These are phyloP conservation scores for Sapajus apella DNA, from an alignment of 2,113 vertebrate genomes.

Conservation along the genomic window DNA sequence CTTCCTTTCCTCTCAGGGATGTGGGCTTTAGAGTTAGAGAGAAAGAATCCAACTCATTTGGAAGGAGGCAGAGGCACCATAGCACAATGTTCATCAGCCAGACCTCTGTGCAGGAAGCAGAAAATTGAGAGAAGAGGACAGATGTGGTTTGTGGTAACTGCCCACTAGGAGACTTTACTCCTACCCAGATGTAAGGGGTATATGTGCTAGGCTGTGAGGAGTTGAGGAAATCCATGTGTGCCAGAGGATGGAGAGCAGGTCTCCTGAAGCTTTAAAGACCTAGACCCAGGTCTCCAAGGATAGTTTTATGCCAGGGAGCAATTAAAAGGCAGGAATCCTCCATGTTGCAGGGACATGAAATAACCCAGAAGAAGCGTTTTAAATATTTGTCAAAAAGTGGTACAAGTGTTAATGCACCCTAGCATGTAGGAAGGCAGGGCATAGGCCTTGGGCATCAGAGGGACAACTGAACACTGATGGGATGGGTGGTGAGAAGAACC, in stretches of 20 bases:
- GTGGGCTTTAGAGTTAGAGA: background rate
- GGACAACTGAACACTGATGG: background rate
- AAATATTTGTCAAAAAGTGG: background rate
- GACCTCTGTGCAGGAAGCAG: background rate
- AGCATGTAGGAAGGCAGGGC: background rate
- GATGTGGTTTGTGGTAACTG: background rate
- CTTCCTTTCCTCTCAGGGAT: background rate
- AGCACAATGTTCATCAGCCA: background rate
- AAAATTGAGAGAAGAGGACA: background rate
- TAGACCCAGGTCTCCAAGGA: background rate
- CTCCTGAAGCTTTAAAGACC: background rate
- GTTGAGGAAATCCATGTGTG: background rate
- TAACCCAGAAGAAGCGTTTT: background rate
- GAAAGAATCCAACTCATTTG: background rate
- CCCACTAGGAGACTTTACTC: background rate
- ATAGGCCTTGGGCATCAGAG: background rate
- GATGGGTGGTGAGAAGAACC: background rate
- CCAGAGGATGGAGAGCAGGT: background rate
- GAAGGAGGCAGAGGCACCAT: background rate
- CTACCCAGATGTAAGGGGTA: fast-evolving
- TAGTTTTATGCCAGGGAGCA: background rate
- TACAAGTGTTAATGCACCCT: background rate
- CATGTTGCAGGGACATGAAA: background rate
- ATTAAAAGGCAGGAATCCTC: background rate
- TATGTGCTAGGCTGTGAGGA: background rate